Base-by-base conservation (phyloP, 2,113 vertebrate genomes). In the Apus apus region DNA sequence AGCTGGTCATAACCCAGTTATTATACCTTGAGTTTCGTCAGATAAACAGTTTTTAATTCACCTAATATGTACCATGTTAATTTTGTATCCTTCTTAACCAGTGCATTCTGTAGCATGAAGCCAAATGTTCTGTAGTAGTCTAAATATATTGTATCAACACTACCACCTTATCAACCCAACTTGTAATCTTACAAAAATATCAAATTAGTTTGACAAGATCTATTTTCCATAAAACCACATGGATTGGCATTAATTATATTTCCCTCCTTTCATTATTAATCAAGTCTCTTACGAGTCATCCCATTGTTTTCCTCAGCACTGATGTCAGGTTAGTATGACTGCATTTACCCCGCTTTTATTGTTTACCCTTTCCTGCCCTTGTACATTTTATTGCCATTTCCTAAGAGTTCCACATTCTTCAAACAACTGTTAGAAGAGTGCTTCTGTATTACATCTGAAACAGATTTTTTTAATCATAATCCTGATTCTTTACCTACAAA, bases 141-240 rank as follows among this genome's bases (percentile, higher is more conserved):
- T 84, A 93, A 93, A 38, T 87, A 75, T 53, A 94, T 82, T 88
- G 54, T 94, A 96, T 89, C 84, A 90, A 46, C 62, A 75, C 94
- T 95, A 91, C 87, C 93, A 91, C 91, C 70, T 91, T 96, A 96
- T 92, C 94, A 94, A 57, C 53, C 34, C 40, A 95, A 91, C 77
- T 89, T 78, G 34, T 75, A 95, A 96, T 97, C 95, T 95, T 80
- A 82, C 53, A 92, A 94, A 97, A 96, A 95, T 81, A 96, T 95
- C 93, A 97, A 97, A 97, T 96, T 95, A 95, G 68, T 96, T 95
- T 96, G 95, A 96, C 93, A 97, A 96, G 91, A 96, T 94, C 93
- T 95, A 74, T 95, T 94, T 97, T 92, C 88, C 73, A 71, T 92
- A 87, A 95, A 94, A 45, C 73, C 86, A 93, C 93, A 91, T 89